Conservation (phyloP, 1,140 invertebrate species). For the Sycophaga agraensis region DNA sequence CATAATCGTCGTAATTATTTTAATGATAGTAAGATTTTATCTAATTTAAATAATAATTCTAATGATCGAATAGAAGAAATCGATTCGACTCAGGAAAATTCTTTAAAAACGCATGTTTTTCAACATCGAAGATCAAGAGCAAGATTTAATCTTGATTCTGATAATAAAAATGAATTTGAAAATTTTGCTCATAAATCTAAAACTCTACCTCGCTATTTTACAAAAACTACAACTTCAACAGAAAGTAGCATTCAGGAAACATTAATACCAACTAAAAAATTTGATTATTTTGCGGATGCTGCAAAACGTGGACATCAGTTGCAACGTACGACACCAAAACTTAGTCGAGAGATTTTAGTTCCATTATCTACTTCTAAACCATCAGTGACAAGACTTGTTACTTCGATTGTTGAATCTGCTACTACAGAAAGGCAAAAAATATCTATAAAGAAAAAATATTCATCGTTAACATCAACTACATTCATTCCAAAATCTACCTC, state of each 20-base stretch:
- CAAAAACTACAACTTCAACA: slow-evolving; percentile 39
- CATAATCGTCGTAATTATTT: background rate
- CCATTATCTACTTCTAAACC: slow-evolving; percentile 42
- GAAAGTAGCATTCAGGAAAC: slow-evolving; percentile 47
- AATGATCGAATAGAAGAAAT: slow-evolving; percentile 5
- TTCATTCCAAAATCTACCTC: slow-evolving; percentile 39
- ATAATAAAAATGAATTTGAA: slow-evolving; percentile 20
- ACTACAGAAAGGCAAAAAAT: slow-evolving; percentile 57
- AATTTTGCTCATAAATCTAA: slow-evolving; percentile 30
- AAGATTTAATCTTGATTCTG: slow-evolving; percentile 28
- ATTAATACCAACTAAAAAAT: slow-evolving; percentile 50
- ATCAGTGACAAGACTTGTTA: slow-evolving; percentile 54
- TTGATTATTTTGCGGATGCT: slow-evolving; percentile 52
- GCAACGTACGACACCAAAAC: slow-evolving; percentile 36
- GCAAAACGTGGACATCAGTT: slow-evolving; percentile 46
- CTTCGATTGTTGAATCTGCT: slow-evolving; percentile 55
- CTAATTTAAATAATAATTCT: background rate
- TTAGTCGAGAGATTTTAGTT: slow-evolving; percentile 5
- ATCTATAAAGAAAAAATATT: slow-evolving; percentile 53
- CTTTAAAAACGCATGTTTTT: slow-evolving; percentile 13
- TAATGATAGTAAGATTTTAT: background rate
- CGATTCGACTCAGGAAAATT: slow-evolving; percentile 31
- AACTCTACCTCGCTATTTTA: slow-evolving; percentile 39
- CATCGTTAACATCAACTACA: slow-evolving; percentile 46
- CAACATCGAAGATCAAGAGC: slow-evolving; percentile 40